Conservation (phyloP, 92 coral and sea anemone genomes). For the Umimayanthus chanpuru region DNA sequence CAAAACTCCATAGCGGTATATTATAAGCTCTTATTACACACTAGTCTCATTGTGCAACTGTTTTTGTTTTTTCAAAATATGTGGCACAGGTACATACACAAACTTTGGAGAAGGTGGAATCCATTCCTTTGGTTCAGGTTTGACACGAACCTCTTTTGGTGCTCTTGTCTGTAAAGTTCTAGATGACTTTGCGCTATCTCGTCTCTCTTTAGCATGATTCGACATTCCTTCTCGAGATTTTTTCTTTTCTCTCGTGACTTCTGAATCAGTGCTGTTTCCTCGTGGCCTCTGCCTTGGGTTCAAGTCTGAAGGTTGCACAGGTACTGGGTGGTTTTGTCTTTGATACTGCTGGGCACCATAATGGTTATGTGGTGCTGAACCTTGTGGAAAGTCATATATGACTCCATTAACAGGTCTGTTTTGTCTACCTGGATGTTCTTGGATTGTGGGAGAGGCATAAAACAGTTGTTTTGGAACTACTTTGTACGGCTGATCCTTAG, state of each 20-base stretch:
- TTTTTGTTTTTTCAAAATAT: slow-evolving; percentile 49
- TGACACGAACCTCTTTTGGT: slow-evolving; percentile 76
- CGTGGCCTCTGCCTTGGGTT: slow-evolving; percentile 19
- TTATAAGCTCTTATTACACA: slow-evolving; percentile 40
- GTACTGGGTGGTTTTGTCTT: slow-evolving; percentile 20
- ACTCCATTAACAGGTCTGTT: slow-evolving; percentile 43
- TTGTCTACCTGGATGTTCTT: slow-evolving; percentile 30
- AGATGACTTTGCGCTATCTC: slow-evolving; percentile 46
- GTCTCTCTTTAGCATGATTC: neutral
- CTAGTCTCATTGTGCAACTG: slow-evolving; percentile 75
- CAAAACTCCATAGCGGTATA: neutral
- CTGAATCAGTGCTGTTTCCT: slow-evolving; percentile 43
- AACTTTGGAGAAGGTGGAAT: slow-evolving; percentile 55
- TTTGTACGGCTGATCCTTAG: slow-evolving; percentile 33
- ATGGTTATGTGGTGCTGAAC: slow-evolving; percentile 12
- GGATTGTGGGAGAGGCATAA: slow-evolving; percentile 14
- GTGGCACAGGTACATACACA: slow-evolving; percentile 92
- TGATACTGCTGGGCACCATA: slow-evolving; percentile 23
- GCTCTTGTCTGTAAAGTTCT: slow-evolving; percentile 45
- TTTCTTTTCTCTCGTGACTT: slow-evolving; percentile 24
- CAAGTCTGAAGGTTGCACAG: slow-evolving; percentile 10
- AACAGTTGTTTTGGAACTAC: slow-evolving; percentile 28
- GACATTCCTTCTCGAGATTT: slow-evolving; percentile 11
- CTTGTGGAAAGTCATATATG: slow-evolving; percentile 38
- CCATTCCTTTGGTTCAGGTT: slow-evolving; percentile 87